These are phyloP conservation scores for Ianthella basta DNA, from an alignment of 37 sponge, comb jelly and placozoan genomes.

Conservation along the genomic window DNA sequence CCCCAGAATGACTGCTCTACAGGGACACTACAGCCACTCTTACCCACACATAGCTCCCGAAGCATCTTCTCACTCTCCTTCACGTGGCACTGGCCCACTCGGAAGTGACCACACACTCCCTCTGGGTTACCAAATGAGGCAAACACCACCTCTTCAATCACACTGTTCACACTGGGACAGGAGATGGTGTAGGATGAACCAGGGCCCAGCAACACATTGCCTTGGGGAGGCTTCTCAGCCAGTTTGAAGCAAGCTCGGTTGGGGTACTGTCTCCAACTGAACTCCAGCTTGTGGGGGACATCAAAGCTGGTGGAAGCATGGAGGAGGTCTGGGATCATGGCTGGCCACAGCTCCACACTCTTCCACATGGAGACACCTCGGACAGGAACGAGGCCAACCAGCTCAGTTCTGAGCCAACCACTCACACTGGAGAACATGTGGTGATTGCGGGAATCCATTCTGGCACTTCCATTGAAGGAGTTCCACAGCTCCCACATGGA, in stretches of 20 bases:
- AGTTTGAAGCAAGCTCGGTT: slow-evolving; percentile 55
- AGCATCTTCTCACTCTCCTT: neutral
- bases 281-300: slow-evolving; percentile 39
- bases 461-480: slow-evolving; percentile 34
- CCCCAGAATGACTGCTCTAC: slow-evolving; percentile 8
- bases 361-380: slow-evolving; percentile 32
- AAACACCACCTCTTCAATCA: slow-evolving; percentile 26
- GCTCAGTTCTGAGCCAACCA: slow-evolving; percentile 55
- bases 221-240: slow-evolving; percentile 31
- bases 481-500: slow-evolving; percentile 81
- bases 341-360: slow-evolving; percentile 55
- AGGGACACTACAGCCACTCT: neutral
- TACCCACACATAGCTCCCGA: slow-evolving; percentile 5
- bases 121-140: slow-evolving; percentile 32
- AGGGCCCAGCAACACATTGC: neutral
- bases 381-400: slow-evolving; percentile 40
- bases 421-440: slow-evolving; percentile 86
- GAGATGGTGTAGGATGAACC: neutral
- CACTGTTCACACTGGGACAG: slow-evolving; percentile 3
- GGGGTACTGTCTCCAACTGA: slow-evolving; percentile 52
- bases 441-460: slow-evolving; percentile 80
- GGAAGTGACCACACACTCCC: slow-evolving; percentile 24
- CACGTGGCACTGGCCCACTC: slow-evolving; percentile 16
- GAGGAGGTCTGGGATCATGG: slow-evolving; percentile 32
- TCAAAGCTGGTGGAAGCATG: slow-evolving; percentile 39